Conservation (phyloP, 2,797 vertebrate genomes). For the Rhinatrema bivittatum region DNA sequence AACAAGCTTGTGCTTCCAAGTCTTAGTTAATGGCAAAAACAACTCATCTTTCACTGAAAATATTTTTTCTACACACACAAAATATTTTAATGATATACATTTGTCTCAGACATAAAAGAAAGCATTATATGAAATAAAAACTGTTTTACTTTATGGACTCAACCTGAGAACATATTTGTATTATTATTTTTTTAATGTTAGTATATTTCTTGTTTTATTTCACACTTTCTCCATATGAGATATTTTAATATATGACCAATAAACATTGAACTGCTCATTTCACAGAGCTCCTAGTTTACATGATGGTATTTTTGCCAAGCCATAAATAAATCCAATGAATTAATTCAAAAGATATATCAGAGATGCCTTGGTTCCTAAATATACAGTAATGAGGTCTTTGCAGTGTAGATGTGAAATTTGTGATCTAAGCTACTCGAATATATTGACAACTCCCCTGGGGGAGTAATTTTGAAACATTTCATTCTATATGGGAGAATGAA, state of each 20-base stretch:
- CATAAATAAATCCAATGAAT: constrained; percentile 8
- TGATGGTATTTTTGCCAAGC: neutral
- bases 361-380: neutral
- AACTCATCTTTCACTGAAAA: too few species aligned
- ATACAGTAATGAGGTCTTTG: neutral
- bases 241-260: neutral
- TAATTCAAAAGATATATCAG: neutral
- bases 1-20: too few species aligned
- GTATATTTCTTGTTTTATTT: neutral
- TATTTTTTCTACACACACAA: too few species aligned
- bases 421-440: neutral
- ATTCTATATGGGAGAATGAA: neutral
- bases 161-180: neutral
- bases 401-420: neutral
- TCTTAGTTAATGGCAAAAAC: too few species aligned
- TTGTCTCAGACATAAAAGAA: too few species aligned
- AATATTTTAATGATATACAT: too few species aligned
- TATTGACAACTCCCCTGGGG: neutral
- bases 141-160: too few species aligned
- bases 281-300: neutral
- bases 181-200: too few species aligned
- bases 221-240: neutral
- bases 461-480: constrained; percentile 17
- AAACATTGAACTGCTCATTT: neutral
- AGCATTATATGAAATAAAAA: too few species aligned